Conservation (phyloP, 1,140 invertebrate species). For the Orius laevigatus region DNA sequence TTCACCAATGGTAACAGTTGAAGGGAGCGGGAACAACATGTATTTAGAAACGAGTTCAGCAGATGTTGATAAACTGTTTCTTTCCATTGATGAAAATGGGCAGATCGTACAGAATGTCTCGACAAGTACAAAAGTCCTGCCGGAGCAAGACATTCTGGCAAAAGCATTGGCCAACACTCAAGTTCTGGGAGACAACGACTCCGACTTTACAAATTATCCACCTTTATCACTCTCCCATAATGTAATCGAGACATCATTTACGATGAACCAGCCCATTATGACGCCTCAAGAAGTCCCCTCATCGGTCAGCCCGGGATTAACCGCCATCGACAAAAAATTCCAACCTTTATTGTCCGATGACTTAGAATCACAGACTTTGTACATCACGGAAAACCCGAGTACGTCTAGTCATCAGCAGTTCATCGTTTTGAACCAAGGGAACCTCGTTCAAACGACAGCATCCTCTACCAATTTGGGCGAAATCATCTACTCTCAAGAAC, state of each 20-base stretch:
- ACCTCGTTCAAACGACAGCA: too few relatives aligned
- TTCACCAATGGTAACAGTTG: neutral
- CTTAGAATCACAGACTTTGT: too few relatives aligned
- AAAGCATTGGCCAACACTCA: constrained; percentile 58
- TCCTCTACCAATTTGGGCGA: too few relatives aligned
- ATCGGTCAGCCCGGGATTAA: too few relatives aligned
- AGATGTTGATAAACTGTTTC: constrained; percentile 29
- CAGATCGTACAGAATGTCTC: constrained; percentile 12
- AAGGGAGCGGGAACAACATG: constrained; percentile 11
- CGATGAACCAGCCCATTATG: constrained; percentile 61
- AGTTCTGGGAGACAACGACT: constrained; percentile 44
- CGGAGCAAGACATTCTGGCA: constrained; percentile 53
- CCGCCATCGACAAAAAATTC: too few relatives aligned
- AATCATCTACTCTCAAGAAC: too few relatives aligned
- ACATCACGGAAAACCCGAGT: too few relatives aligned
- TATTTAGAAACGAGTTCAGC: constrained; percentile 19
- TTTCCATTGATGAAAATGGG: constrained; percentile 29
- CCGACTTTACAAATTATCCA: constrained; percentile 21
- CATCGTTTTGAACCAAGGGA: too few relatives aligned
- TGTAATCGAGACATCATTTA: constrained; percentile 52
- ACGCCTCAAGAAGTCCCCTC: constrained; percentile 51
- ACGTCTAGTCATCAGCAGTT: too few relatives aligned
- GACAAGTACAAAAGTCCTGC: constrained; percentile 14
- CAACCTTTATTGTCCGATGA: too few relatives aligned
- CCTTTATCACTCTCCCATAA: constrained; percentile 29